Evolutionary conservation across 1,140 invertebrate genomes (phyloP).

Genomic region (Drosophila varians): DNA sequence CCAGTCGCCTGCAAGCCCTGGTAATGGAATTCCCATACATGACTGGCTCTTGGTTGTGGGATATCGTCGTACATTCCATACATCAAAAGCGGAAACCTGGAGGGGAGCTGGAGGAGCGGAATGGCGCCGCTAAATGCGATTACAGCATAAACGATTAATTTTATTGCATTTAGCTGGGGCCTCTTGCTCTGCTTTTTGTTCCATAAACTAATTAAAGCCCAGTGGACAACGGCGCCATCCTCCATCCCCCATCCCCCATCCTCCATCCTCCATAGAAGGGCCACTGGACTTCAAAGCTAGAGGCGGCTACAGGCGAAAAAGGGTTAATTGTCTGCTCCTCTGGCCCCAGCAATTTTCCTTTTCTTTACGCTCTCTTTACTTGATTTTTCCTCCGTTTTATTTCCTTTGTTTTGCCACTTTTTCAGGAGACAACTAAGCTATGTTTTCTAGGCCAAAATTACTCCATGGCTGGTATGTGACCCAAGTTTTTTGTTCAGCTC

Average conservation of each 20-base stretch:
- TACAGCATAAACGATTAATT: constrained; percentile 76
- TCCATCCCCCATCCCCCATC: neutral
- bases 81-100: constrained; percentile 18
- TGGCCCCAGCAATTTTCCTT: neutral
- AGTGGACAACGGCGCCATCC: constrained; percentile 45
- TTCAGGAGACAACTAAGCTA: constrained; percentile 8
- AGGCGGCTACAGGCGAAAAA: constrained; percentile 19
- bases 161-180: constrained; percentile 58
- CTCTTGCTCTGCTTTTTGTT: constrained; percentile 23
- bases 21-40: constrained; percentile 73
- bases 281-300: constrained; percentile 35
- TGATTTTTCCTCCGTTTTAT: neutral
- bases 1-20: constrained; percentile 56
- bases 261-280: constrained; percentile 1
- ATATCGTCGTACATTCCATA: constrained; percentile 25
- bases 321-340: constrained; percentile 63
- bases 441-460: constrained; percentile 47
- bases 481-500: constrained; percentile 27
- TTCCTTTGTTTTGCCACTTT: constrained; percentile 12
- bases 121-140: constrained; percentile 61
- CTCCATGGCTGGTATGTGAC: constrained; percentile 35
- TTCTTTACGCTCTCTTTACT: constrained; percentile 17
- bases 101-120: neutral
- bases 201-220: constrained; percentile 72
- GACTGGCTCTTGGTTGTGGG: constrained; percentile 55